Percentiles rank a stretch among this genome's conserved stretches.
Conservation (phyloP, 2,888 invertebrate species). For the Yponomeuta plumbellus region DNA sequence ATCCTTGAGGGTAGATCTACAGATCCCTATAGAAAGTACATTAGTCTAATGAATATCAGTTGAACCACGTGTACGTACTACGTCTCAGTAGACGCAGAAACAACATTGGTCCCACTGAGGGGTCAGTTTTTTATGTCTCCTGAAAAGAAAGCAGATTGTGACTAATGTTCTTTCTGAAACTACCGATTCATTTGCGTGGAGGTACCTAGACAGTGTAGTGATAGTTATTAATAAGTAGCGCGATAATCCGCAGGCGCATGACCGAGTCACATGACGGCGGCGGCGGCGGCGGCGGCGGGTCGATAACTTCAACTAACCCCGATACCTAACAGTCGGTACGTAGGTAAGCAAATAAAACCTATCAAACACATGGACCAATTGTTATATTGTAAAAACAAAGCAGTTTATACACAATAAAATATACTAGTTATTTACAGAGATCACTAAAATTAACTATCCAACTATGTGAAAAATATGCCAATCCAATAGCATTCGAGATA, state of each 20-base stretch:
- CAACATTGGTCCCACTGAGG: too few species aligned
- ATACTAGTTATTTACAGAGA: not conserved
- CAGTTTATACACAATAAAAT: constrained; percentile 5
- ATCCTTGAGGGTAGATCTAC: too few species aligned
- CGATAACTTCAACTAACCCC: not conserved
- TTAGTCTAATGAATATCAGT: too few species aligned
- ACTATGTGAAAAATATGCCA: not conserved
- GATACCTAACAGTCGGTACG: not conserved
- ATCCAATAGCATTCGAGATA: not conserved
- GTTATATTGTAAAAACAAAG: constrained; percentile 14
- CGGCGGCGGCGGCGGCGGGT: not conserved
- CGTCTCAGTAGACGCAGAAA: too few species aligned
- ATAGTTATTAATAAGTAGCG: not conserved
- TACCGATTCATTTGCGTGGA: too few species aligned
- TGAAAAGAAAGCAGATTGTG: too few species aligned
- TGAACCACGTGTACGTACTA: too few species aligned
- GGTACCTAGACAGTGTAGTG: not conserved
- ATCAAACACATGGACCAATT: not conserved
- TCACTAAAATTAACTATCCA: not conserved
- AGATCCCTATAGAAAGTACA: too few species aligned
- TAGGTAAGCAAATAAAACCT: not conserved
- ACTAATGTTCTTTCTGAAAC: too few species aligned
- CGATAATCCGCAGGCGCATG: not conserved
- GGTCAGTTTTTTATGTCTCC: too few species aligned
- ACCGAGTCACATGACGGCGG: too few species aligned